phyloP scores from a whole-genome alignment of 2,113 vertebrate genomes.

The Oryzias celebensis region DNA sequence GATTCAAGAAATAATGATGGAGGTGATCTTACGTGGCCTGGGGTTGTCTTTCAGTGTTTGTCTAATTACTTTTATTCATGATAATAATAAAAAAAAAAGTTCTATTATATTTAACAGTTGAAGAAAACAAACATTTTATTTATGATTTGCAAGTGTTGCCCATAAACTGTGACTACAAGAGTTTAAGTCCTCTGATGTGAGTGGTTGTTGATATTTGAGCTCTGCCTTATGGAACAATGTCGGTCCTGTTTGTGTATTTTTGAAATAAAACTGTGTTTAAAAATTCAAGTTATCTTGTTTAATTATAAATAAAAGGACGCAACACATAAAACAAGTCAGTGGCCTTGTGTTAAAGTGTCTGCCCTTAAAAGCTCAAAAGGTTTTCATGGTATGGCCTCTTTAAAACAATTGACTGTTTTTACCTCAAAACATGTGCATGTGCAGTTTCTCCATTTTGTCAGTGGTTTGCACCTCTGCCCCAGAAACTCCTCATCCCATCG shows the following conservation, averaged over 20 bases:
- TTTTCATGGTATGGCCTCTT: no score
- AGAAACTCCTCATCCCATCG: conserved; percentile 21
- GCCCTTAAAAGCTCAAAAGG: no score
- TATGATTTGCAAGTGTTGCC: conserved; percentile 85
- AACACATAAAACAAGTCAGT: background rate
- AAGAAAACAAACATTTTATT: conserved; percentile 75
- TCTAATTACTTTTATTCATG: conserved; percentile 58
- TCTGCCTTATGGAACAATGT: conserved; percentile 89
- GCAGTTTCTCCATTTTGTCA: conserved; percentile 42
- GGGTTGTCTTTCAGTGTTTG: conserved; percentile 77
- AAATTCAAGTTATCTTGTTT: conserved; percentile 59
- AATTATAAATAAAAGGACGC: background rate
- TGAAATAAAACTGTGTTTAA: conserved; percentile 96
- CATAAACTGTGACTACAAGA: conserved; percentile 90
- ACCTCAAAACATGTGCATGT: conserved; percentile 21
- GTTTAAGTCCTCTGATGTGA: conserved; percentile 80
- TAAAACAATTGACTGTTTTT: no score
- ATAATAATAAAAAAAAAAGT: conserved; percentile 44
- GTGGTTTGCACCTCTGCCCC: conserved; percentile 26
- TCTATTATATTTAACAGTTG: conserved; percentile 46
- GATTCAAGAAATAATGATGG: conserved; percentile 19
- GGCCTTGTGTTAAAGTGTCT: no score
- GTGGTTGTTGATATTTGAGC: conserved; percentile 85
- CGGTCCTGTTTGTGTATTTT: conserved; percentile 92
- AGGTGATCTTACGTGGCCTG: conserved; percentile 72